phyloP scores from a whole-genome alignment of 1,140 invertebrate genomes.

The Anoplolepis gracilipes region DNA sequence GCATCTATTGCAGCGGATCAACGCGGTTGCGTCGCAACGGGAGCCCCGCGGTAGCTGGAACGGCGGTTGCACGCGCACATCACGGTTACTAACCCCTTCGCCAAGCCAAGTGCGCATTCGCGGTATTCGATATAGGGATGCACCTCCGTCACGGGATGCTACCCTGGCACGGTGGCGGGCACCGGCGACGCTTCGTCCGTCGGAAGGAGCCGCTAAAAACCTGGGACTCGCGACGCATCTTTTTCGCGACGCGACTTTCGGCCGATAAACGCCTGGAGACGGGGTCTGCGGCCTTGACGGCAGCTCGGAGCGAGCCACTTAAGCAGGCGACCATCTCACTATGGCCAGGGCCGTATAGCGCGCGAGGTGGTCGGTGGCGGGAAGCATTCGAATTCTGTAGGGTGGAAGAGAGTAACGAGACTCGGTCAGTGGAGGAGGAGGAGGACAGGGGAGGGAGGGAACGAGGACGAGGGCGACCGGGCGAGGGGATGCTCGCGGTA shows the following conservation, averaged over 20 bases:
- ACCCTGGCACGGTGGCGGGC: slow-evolving; percentile 82
- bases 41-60: too few relatives aligned
- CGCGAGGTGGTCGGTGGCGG: slow-evolving; percentile 69
- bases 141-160: slow-evolving; percentile 74
- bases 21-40: background rate
- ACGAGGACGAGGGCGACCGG: background rate
- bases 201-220: slow-evolving; percentile 83
- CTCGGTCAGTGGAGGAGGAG: slow-evolving; percentile 19
- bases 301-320: slow-evolving; percentile 76
- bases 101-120: slow-evolving; percentile 59
- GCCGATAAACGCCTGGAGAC: slow-evolving; percentile 76
- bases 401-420: slow-evolving; percentile 56
- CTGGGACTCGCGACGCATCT: slow-evolving; percentile 75
- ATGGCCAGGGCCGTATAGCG: slow-evolving; percentile 80
- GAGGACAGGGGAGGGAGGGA: background rate
- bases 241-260: slow-evolving; percentile 80
- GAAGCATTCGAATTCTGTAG: slow-evolving; percentile 42
- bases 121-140: slow-evolving; percentile 28
- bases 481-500: slow-evolving; percentile 24
- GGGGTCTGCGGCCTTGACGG: slow-evolving; percentile 47
- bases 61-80: slow-evolving; percentile 44
- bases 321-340: slow-evolving; percentile 84
- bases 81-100: slow-evolving; percentile 50
- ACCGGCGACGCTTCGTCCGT: slow-evolving; percentile 83
- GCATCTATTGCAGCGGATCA: slow-evolving; percentile 32